Conservation (phyloP, 2,797 vertebrate species). For the Alosa sapidissima region DNA sequence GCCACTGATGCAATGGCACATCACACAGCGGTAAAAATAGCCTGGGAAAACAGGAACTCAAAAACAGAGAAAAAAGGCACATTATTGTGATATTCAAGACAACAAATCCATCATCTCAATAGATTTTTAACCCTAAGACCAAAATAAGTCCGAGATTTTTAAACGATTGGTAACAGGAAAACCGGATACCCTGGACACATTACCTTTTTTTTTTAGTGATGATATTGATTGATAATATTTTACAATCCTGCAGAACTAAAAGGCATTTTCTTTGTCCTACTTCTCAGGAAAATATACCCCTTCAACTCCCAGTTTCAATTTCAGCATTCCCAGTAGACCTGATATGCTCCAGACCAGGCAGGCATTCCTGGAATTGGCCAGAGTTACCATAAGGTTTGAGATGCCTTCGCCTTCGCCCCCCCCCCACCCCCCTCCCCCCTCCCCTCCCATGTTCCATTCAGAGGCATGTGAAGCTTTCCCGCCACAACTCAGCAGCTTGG, state of each 20-base stretch:
- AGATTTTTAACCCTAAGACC: too few species aligned
- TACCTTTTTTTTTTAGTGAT: too few species aligned
- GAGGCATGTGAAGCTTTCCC: neutral
- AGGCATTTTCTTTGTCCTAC: neutral
- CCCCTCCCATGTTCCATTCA: neutral
- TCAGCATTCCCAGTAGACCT: neutral
- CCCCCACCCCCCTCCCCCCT: too few species aligned
- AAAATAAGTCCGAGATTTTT: too few species aligned
- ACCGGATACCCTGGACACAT: too few species aligned
- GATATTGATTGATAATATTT: too few species aligned
- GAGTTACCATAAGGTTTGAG: neutral
- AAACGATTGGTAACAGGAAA: too few species aligned
- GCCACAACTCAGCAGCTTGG: neutral
- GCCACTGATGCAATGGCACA: neutral
- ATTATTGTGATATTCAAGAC: too few species aligned
- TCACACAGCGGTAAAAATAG: too few species aligned
- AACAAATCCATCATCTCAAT: too few species aligned
- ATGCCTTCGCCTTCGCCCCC: neutral
- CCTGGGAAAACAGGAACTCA: too few species aligned
- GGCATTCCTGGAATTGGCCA: neutral
- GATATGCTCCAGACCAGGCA: neutral
- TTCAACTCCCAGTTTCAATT: neutral
- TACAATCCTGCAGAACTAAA: neutral
- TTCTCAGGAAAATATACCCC: neutral
- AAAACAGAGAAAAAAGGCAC: too few species aligned